Percentiles rank a stretch among this genome's conserved stretches.
Evolutionary conservation across 1,140 invertebrate species (phyloP).

Genomic region (Sminthurides bifidus): DNA sequence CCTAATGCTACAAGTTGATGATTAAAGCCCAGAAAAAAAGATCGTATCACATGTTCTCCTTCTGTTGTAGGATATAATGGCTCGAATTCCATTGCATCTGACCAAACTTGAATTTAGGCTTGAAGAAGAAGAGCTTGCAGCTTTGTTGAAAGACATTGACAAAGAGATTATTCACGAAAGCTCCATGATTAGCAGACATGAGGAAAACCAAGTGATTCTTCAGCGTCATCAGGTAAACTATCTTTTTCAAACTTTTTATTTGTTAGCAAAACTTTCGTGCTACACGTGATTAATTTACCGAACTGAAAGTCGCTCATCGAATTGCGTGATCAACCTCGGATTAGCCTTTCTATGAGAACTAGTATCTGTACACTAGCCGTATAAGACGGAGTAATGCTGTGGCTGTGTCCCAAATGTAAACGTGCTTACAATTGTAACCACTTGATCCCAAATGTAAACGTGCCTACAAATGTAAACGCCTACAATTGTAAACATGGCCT

Average conservation of each 20-base stretch:
- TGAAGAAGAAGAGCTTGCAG: slow-evolving; percentile 70
- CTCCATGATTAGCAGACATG: slow-evolving; percentile 70
- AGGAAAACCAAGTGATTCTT: slow-evolving; percentile 64
- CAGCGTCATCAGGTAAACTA: slow-evolving; percentile 56
- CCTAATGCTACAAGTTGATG: background rate
- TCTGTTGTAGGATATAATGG: slow-evolving; percentile 49
- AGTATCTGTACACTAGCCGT: too few relatives aligned
- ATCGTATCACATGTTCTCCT: background rate
- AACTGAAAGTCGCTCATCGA: too few relatives aligned
- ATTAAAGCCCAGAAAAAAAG: too few relatives aligned
- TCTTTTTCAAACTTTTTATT: too few relatives aligned
- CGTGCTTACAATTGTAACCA: too few relatives aligned
- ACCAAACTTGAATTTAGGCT: slow-evolving; percentile 77
- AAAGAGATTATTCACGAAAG: slow-evolving; percentile 74
- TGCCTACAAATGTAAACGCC: background rate
- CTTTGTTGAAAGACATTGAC: slow-evolving; percentile 77
- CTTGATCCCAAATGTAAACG: too few relatives aligned
- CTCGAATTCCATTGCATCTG: slow-evolving; percentile 67
- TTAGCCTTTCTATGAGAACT: too few relatives aligned
- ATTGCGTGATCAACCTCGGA: too few relatives aligned
- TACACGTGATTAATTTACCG: too few relatives aligned
- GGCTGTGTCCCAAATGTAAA: too few relatives aligned
- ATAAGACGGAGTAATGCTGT: too few relatives aligned
- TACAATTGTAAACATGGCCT: background rate
- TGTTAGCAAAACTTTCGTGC: too few relatives aligned